phyloP scores from a whole-genome alignment of 2,888 invertebrate genomes.

The Nezara viridula region DNA sequence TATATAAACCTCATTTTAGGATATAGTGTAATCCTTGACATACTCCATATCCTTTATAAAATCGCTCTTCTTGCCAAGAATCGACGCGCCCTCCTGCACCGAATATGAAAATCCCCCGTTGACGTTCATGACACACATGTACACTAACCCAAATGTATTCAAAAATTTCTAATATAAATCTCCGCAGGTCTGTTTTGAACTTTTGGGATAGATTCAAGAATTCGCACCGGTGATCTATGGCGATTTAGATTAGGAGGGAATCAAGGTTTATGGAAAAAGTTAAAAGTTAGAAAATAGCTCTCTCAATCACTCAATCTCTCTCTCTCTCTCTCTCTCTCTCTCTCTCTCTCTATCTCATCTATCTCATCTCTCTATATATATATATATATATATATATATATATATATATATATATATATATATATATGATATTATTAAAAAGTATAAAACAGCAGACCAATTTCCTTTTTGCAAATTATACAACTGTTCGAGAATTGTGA shows the following conservation, averaged over 20 bases:
- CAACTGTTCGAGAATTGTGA: too few species aligned
- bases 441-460: too few species aligned
- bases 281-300: too few species aligned
- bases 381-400: too few species aligned
- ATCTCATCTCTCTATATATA: too few species aligned
- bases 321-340: too few species aligned
- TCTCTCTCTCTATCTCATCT: too few species aligned
- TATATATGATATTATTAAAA: too few species aligned
- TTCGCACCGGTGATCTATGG: background rate
- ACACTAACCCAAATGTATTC: background rate
- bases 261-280: too few species aligned
- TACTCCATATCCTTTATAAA: conserved; percentile 10
- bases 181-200: background rate
- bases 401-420: too few species aligned
- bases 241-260: background rate
- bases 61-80: background rate
- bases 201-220: background rate
- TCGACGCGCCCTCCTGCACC: background rate
- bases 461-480: too few species aligned
- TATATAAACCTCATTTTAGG: background rate
- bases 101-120: background rate
- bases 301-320: too few species aligned
- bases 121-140: background rate
- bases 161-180: background rate
- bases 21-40: background rate